phyloP scores from a whole-genome alignment of 2,113 vertebrate genomes.

The Australoheros scitulus region DNA sequence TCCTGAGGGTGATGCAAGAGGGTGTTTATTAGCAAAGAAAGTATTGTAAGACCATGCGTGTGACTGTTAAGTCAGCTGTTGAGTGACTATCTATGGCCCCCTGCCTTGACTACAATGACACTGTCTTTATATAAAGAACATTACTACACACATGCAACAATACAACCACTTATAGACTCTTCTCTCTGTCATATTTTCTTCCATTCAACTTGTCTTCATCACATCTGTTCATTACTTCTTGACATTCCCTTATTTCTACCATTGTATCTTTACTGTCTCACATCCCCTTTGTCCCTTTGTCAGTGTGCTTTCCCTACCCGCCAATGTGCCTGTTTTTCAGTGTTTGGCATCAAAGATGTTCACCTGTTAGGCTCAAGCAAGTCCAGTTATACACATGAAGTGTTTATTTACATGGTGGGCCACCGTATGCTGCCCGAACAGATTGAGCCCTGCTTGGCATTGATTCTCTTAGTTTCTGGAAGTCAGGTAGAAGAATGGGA shows the following conservation, averaged over 20 bases:
- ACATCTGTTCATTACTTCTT: not conserved
- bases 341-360: constrained; percentile 46
- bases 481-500: too few relatives aligned
- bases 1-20: constrained; percentile 25
- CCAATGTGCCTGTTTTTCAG: constrained; percentile 2
- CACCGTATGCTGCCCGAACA: too few relatives aligned
- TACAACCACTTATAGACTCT: not conserved
- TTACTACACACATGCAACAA: constrained; percentile 14
- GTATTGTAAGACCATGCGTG: not conserved
- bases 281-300: not conserved
- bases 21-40: constrained; percentile 38
- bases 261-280: not conserved
- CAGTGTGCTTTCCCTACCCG: not conserved
- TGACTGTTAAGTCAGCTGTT: constrained; percentile 47
- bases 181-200: not conserved
- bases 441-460: too few relatives aligned
- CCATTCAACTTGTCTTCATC: not conserved
- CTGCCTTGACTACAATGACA: constrained; percentile 22
- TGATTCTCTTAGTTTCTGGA: too few relatives aligned
- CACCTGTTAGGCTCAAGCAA: constrained; percentile 28
- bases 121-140: constrained; percentile 29
- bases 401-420: too few relatives aligned
- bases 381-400: constrained; percentile 13
- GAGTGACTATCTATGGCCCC: constrained; percentile 23
- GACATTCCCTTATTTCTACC: not conserved